phyloP scores from a whole-genome alignment of 2,113 vertebrate genomes.

The Salvelinus fontinalis region DNA sequence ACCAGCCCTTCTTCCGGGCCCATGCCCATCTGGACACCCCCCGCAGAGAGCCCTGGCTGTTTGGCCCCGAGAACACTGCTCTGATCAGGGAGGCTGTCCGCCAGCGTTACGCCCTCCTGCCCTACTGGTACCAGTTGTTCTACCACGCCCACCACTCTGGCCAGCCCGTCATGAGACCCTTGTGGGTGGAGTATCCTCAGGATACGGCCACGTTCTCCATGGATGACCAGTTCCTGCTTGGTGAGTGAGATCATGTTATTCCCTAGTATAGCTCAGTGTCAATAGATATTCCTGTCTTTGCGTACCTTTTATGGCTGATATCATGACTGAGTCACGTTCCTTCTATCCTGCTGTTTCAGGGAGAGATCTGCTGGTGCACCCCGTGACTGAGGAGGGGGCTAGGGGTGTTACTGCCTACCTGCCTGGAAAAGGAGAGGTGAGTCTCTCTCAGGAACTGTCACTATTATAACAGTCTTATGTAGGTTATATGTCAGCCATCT shows the following conservation, averaged over 20 bases:
- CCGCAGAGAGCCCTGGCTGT: slow-evolving; percentile 89
- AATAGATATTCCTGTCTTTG: not conserved
- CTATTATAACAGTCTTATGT: not conserved
- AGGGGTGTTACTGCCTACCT: slow-evolving; percentile 84
- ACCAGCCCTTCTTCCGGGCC: slow-evolving; percentile 89
- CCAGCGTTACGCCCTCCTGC: slow-evolving; percentile 85
- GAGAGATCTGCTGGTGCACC: slow-evolving; percentile 83
- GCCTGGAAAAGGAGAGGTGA: slow-evolving; percentile 85
- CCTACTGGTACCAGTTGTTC: slow-evolving; percentile 90
- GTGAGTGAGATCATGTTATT: slow-evolving; percentile 65
- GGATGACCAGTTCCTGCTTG: slow-evolving; percentile 86
- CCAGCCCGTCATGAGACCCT: slow-evolving; percentile 84
- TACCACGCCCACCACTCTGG: slow-evolving; percentile 77
- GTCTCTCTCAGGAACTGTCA: slow-evolving; percentile 2
- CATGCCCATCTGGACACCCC: slow-evolving; percentile 91
- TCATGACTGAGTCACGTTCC: not conserved
- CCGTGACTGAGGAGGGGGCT: slow-evolving; percentile 83
- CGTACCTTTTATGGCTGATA: too few species aligned
- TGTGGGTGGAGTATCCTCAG: slow-evolving; percentile 88
- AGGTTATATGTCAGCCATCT: not conserved
- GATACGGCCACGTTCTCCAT: slow-evolving; percentile 79
- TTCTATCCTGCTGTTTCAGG: slow-evolving; percentile 62
- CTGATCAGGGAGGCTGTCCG: slow-evolving; percentile 80
- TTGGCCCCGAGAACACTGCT: slow-evolving; percentile 79
- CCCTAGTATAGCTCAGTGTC: not conserved